Conservation (phyloP, 2,888 invertebrate genomes). For the Tenodera sinensis region DNA sequence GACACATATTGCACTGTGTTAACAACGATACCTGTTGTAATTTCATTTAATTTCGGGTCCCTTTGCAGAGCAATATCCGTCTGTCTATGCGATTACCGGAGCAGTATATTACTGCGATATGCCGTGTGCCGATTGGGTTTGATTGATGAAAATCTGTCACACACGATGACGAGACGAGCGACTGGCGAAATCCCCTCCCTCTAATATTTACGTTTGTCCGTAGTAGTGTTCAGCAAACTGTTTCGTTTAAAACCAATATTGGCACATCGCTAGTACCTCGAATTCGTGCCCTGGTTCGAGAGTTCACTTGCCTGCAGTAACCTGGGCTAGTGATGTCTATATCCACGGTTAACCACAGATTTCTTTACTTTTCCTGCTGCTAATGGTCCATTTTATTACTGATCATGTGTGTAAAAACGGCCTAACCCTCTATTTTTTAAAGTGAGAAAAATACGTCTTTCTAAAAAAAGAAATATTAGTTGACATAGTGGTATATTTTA, state of each 20-base stretch:
- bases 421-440: no score
- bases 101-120: neutral
- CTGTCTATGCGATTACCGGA: neutral
- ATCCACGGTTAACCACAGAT: no score
- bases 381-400: no score
- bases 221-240: neutral
- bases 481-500: no score
- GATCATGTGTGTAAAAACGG: no score
- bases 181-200: neutral
- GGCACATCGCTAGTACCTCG: neutral
- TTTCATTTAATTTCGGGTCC: neutral
- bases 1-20: conserved; percentile 1
- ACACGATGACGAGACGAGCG: neutral
- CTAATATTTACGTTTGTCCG: neutral
- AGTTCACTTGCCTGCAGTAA: neutral
- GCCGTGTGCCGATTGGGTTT: neutral
- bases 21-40: neutral
- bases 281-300: neutral
- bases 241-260: neutral
- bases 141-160: conserved; percentile 21
- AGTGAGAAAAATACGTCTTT: no score
- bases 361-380: no score
- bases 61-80: neutral
- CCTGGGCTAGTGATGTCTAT: no score
- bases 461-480: no score